A percentile compares a stretch with the other conserved stretches of the same genome.
phyloP scores from a whole-genome alignment of 1,140 invertebrate species.

The Physella acuta region DNA sequence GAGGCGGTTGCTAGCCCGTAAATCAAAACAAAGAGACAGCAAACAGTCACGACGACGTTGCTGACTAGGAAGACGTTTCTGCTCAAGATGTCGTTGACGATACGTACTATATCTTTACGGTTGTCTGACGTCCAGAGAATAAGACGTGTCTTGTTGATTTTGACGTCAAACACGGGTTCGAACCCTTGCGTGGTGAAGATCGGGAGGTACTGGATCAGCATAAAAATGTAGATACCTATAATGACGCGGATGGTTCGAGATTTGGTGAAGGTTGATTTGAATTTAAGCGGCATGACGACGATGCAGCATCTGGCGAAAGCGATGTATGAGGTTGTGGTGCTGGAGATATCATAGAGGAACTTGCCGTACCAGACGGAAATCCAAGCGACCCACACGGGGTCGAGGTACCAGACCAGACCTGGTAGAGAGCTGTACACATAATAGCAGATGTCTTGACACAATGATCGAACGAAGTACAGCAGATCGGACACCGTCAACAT shows the following conservation, averaged over 20 bases:
- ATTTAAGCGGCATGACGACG: slow-evolving; percentile 3
- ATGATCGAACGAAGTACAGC: too few species aligned
- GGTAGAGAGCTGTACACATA: too few species aligned
- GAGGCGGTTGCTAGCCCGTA: too few species aligned
- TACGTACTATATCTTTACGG: neutral
- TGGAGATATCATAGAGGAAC: neutral
- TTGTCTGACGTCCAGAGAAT: neutral
- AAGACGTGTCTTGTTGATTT: neutral
- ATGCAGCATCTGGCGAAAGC: neutral
- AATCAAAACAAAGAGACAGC: too few species aligned
- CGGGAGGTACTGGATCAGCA: neutral
- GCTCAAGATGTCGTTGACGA: neutral
- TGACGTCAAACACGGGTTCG: neutral
- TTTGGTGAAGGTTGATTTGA: slow-evolving; percentile 4
- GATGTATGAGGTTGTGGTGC: neutral
- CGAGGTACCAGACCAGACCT: neutral
- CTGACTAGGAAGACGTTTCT: neutral
- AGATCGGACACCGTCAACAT: too few species aligned
- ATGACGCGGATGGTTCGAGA: neutral
- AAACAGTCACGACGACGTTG: neutral
- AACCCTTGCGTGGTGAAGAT: neutral
- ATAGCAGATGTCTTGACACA: too few species aligned
- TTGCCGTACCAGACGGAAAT: neutral
- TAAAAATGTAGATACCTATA: neutral
- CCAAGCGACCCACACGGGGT: neutral